Conservation (phyloP, 2,888 invertebrate species). For the Nineta flava region DNA sequence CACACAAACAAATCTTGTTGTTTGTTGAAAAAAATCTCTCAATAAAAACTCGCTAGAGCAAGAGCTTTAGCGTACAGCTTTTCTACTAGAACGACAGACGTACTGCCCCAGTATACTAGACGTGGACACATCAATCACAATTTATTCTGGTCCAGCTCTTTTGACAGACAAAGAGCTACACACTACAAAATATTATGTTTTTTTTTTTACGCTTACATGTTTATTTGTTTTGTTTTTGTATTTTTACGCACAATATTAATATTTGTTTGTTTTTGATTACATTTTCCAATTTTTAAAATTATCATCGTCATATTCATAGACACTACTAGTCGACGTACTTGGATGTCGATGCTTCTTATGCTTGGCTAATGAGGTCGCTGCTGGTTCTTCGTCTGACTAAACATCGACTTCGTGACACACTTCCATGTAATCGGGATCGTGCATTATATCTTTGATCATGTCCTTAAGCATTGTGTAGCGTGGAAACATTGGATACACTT, state of each 20-base stretch:
- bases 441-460: slow-evolving; percentile 92
- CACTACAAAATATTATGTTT: no score
- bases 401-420: slow-evolving; percentile 83
- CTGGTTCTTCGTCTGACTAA: slow-evolving; percentile 28
- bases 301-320: background rate
- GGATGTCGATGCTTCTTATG: background rate
- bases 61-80: no score
- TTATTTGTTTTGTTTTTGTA: no score
- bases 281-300: background rate
- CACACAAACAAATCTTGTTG: no score
- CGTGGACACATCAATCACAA: no score
- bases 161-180: no score
- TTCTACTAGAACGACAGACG: no score
- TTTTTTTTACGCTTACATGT: no score
- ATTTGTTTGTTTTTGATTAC: background rate
- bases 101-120: no score
- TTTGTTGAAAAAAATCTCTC: no score
- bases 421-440: slow-evolving; percentile 94
- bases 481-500: slow-evolving; percentile 85
- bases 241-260: background rate
- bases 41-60: no score
- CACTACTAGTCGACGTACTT: background rate
- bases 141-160: no score
- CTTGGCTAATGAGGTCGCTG: background rate
- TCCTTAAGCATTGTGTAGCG: slow-evolving; percentile 92